Conservation (phyloP, 2,888 invertebrate species). For the Callyntrura guangdongensis region DNA sequence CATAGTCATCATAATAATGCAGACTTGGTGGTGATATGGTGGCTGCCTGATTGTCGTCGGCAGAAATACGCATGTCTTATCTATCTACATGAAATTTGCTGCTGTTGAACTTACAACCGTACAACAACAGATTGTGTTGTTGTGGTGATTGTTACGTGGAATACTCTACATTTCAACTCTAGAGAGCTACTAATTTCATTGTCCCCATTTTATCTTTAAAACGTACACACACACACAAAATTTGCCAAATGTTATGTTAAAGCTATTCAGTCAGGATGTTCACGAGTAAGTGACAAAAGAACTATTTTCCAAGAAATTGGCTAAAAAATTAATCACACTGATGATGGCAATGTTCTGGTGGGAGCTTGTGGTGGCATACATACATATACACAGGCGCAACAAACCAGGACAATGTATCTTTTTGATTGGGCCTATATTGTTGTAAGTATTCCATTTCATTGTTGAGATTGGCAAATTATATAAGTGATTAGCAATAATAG, state of each 20-base stretch:
- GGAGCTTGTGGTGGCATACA: background rate
- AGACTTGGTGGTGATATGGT: background rate
- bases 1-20: too few relatives aligned
- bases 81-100: too few relatives aligned
- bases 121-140: background rate
- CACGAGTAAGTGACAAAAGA: constrained; percentile 31
- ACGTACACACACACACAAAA: background rate
- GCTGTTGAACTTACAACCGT: background rate
- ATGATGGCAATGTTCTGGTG: background rate
- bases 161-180: constrained; percentile 15
- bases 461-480: constrained; percentile 35
- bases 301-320: constrained; percentile 14
- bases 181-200: constrained; percentile 32
- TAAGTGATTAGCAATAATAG: constrained; percentile 31
- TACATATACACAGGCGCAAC: background rate
- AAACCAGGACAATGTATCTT: constrained; percentile 3
- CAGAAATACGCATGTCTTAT: too few relatives aligned
- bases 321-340: background rate
- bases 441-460: constrained; percentile 22
- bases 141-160: background rate
- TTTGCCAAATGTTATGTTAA: background rate
- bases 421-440: background rate
- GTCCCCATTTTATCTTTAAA: constrained; percentile 37
- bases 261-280: constrained; percentile 27
- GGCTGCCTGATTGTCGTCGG: too few relatives aligned